A percentile compares a stretch with the other conserved stretches of the same genome.
phyloP scores from a whole-genome alignment of 2,888 invertebrate species.

The Volucella inflata region DNA sequence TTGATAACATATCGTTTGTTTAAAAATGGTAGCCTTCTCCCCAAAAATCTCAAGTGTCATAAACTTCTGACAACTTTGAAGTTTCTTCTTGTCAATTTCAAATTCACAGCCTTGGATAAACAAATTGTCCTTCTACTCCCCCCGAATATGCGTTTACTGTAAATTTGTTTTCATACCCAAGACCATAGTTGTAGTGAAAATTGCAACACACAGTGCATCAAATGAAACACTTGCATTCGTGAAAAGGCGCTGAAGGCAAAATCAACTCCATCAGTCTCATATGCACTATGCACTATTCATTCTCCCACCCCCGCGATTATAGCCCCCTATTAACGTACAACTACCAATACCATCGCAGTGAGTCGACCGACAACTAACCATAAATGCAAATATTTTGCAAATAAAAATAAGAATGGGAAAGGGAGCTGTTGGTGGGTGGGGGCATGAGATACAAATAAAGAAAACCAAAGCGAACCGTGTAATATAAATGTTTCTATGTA shows the following conservation, averaged over 20 bases:
- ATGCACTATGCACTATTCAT: background rate
- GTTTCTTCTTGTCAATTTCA: constrained; percentile 24
- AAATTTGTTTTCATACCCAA: constrained; percentile 28
- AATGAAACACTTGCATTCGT: constrained; percentile 56
- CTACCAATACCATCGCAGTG: background rate
- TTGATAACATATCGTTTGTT: too few species aligned
- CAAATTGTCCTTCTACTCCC: constrained; percentile 1
- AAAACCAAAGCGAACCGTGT: constrained; percentile 38
- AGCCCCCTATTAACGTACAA: background rate
- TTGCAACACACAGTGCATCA: constrained; percentile 25
- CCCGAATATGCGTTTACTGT: constrained; percentile 18
- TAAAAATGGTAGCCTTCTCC: too few species aligned
- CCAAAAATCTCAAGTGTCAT: constrained; percentile 2
- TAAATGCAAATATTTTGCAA: constrained; percentile 56
- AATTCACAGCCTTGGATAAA: constrained; percentile 44
- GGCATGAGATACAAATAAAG: constrained; percentile 19
- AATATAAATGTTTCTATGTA: constrained; percentile 60
- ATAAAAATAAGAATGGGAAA: constrained; percentile 25
- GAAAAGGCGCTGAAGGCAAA: constrained; percentile 56
- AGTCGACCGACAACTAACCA: constrained; percentile 21
- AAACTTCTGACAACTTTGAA: background rate
- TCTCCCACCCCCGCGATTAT: constrained; percentile 16
- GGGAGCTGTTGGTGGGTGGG: background rate
- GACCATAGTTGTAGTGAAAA: background rate
- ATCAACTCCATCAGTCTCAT: constrained; percentile 44